These are phyloP conservation scores for Phycodurus eques DNA, from an alignment of 2,113 vertebrate genomes.

Conservation along the genomic window DNA sequence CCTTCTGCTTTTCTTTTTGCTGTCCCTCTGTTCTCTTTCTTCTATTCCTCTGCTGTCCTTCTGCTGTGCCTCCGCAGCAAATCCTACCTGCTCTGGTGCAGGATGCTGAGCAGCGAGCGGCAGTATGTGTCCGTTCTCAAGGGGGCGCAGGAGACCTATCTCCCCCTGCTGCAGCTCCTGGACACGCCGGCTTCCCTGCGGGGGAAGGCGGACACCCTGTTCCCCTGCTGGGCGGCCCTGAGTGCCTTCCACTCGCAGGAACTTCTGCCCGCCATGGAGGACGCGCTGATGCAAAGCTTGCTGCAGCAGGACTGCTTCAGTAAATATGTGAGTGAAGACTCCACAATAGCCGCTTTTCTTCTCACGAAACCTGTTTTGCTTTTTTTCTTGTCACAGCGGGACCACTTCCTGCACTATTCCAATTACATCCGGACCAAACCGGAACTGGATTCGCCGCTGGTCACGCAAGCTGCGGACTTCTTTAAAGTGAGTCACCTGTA, in stretches of 20 bases:
- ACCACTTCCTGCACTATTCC: slow-evolving; percentile 84
- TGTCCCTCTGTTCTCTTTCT: neutral
- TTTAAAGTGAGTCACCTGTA: slow-evolving; percentile 75
- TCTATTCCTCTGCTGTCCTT: neutral
- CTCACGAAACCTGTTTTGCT: neutral
- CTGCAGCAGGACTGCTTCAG: slow-evolving; percentile 85
- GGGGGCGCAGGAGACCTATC: slow-evolving; percentile 74
- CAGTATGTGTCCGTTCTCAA: slow-evolving; percentile 78
- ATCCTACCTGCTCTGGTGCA: slow-evolving; percentile 80
- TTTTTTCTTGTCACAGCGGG: slow-evolving; percentile 65
- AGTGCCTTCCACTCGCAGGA: slow-evolving; percentile 78
- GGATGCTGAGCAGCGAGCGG: slow-evolving; percentile 81
- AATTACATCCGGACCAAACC: slow-evolving; percentile 82
- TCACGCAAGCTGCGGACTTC: slow-evolving; percentile 71
- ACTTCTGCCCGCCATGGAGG: slow-evolving; percentile 83
- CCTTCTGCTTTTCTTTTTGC: neutral
- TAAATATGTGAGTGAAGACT: slow-evolving; percentile 76
- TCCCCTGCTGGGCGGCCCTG: slow-evolving; percentile 76
- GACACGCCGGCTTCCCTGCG: slow-evolving; percentile 74
- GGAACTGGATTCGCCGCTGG: slow-evolving; percentile 76
- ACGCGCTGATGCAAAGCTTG: slow-evolving; percentile 79
- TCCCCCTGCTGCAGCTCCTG: slow-evolving; percentile 65
- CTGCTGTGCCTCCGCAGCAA: slow-evolving; percentile 64
- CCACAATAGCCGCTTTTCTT: neutral
- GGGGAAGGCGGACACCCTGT: slow-evolving; percentile 69